Conservation (phyloP, 2,888 invertebrate species). For the Apamea crenata region DNA sequence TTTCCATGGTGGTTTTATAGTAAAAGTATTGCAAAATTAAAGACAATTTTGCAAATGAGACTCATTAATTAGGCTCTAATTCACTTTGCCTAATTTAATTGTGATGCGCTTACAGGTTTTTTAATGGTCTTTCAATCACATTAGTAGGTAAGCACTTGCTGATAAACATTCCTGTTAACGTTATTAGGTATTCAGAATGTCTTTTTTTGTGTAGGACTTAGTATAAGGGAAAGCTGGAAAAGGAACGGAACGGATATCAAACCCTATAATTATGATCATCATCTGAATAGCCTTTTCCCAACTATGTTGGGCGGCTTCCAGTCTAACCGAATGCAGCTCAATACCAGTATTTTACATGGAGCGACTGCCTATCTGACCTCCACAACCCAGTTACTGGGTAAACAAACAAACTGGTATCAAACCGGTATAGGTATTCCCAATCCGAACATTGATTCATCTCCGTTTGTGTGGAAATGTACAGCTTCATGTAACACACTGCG, state of each 20-base stretch:
- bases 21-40: slow-evolving; percentile 39
- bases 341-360: too few species aligned
- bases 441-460: too few species aligned
- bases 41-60: slow-evolving; percentile 43
- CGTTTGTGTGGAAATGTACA: too few species aligned
- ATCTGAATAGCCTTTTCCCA: too few species aligned
- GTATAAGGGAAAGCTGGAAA: background rate
- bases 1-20: slow-evolving; percentile 42
- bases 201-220: background rate
- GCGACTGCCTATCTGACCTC: too few species aligned
- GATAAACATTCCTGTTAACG: slow-evolving; percentile 15
- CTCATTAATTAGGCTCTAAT: slow-evolving; percentile 31
- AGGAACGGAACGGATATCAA: background rate
- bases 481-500: too few species aligned
- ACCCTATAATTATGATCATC: too few species aligned
- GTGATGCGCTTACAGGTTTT: slow-evolving; percentile 20
- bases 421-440: too few species aligned
- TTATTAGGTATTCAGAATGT: background rate
- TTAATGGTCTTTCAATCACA: slow-evolving; percentile 27
- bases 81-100: slow-evolving; percentile 22
- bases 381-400: too few species aligned
- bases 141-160: slow-evolving; percentile 1
- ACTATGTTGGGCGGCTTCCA: too few species aligned
- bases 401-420: too few species aligned
- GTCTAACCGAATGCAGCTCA: too few species aligned